A percentile compares a stretch with the other conserved stretches of the same genome.
These are phyloP conservation scores for Eucidaris tribuloides DNA, from an alignment of 35 echinoderm and acorn worm species.

Conservation along the genomic window DNA sequence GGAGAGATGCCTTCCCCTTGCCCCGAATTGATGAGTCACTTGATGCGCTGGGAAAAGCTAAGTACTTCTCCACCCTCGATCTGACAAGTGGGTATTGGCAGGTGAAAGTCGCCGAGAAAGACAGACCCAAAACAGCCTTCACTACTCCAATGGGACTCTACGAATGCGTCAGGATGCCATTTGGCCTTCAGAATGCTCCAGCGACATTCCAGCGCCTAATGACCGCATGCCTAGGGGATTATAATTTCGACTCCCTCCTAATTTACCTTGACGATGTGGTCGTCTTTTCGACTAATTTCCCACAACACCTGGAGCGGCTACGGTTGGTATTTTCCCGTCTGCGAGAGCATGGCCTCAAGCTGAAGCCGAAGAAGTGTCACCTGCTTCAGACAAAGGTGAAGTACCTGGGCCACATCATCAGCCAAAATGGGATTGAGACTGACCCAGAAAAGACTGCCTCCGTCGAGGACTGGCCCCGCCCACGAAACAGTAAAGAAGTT, in stretches of 20 bases:
- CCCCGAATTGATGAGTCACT: constrained; percentile 45
- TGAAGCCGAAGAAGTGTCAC: constrained; percentile 26
- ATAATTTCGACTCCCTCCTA: background rate
- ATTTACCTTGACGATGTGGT: constrained; percentile 15
- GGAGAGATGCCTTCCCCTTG: constrained; percentile 24
- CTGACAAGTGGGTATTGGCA: constrained; percentile 29
- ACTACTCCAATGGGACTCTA: constrained; percentile 23
- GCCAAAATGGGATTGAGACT: background rate
- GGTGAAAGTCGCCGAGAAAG: constrained; percentile 28
- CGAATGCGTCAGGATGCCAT: constrained; percentile 37
- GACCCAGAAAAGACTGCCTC: constrained; percentile 27
- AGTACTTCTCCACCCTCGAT: constrained; percentile 23
- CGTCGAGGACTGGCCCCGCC: constrained; percentile 13
- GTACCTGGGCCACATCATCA: constrained; percentile 44
- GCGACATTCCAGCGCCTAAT: constrained; percentile 34
- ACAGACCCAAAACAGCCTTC: constrained; percentile 40
- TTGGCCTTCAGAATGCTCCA: constrained; percentile 28
- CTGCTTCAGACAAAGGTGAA: constrained; percentile 13
- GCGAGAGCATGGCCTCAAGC: constrained; percentile 38
- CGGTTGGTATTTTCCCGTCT: constrained; percentile 13
- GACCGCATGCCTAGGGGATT: constrained; percentile 22
- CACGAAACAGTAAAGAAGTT: constrained; percentile 9
- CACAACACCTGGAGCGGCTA: constrained; percentile 25
- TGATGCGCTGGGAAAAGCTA: constrained; percentile 14
- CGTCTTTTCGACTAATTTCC: constrained; percentile 36